Evolutionary conservation across 2,113 vertebrate genomes (phyloP).

Genomic region (Microcebus tavaratra): DNA sequence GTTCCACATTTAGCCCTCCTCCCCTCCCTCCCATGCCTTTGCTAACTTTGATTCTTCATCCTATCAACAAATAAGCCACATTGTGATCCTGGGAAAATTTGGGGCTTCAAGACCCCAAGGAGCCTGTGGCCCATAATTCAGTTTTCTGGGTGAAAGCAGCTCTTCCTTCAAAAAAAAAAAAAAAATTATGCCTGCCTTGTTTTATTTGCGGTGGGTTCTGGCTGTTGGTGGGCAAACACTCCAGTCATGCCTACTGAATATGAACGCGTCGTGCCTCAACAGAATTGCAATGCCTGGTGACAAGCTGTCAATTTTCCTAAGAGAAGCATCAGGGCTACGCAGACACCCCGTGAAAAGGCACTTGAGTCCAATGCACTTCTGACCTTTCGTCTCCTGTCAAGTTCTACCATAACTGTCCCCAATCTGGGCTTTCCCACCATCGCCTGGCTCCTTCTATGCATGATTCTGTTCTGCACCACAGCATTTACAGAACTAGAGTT

Average conservation of each 20-base stretch:
- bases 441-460: not conserved
- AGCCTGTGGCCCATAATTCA: not conserved
- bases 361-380: conserved; percentile 22
- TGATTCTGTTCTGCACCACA: not conserved
- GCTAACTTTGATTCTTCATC: not conserved
- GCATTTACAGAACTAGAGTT: not conserved
- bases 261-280: not conserved
- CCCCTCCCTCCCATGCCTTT: not conserved
- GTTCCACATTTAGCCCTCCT: not conserved
- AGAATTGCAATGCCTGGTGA: conserved; percentile 9
- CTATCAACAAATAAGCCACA: not conserved
- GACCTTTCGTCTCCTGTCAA: not conserved
- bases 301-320: conserved; percentile 50
- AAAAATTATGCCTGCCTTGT: not conserved
- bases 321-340: conserved; percentile 14
- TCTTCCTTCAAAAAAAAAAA: conserved; percentile 6
- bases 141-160: not conserved
- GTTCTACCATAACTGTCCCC: not conserved
- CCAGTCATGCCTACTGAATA: not conserved
- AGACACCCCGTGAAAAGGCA: conserved; percentile 26
- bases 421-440: not conserved
- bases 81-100: not conserved
- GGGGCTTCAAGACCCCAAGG: not conserved
- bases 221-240: conserved; percentile 36
- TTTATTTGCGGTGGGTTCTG: not conserved